Percentiles rank a stretch among this genome's conserved stretches.
Conservation (phyloP, 1,140 invertebrate genomes). For the Sitophilus oryzae region DNA sequence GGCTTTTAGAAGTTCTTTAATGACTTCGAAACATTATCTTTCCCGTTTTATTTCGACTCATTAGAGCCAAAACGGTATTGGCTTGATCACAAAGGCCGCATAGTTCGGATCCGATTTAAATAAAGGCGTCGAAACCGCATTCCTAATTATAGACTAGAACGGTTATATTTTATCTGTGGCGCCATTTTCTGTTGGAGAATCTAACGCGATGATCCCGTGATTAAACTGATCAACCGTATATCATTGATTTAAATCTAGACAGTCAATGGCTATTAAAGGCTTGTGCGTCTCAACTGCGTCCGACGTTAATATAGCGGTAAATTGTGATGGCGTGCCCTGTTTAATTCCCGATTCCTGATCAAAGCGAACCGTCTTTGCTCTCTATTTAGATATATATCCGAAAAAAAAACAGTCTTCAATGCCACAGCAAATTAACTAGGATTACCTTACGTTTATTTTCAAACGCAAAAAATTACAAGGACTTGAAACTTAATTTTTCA, state of each 20-base stretch:
- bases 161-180: conserved; percentile 12
- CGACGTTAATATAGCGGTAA: conserved; percentile 7
- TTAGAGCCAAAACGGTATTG: neutral
- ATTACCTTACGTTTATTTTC: too few species aligned
- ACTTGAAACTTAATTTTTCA: too few species aligned
- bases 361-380: neutral
- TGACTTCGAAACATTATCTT: too few species aligned
- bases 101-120: conserved; percentile 2
- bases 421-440: too few species aligned
- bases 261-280: conserved; percentile 13
- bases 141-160: conserved; percentile 12
- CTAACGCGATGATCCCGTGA: conserved; percentile 9
- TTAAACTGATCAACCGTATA: conserved; percentile 14
- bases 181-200: conserved; percentile 12
- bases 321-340: conserved; percentile 2
- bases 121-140: conserved; percentile 8
- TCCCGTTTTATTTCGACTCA: neutral
- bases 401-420: too few species aligned
- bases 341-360: conserved; percentile 1
- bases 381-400: too few species aligned
- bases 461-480: too few species aligned
- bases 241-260: conserved; percentile 14
- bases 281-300: conserved; percentile 5
- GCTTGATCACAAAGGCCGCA: neutral
- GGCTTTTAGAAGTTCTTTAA: too few species aligned